Base-by-base conservation (phyloP, 1,140 invertebrate species). In the Eumeta japonica region DNA sequence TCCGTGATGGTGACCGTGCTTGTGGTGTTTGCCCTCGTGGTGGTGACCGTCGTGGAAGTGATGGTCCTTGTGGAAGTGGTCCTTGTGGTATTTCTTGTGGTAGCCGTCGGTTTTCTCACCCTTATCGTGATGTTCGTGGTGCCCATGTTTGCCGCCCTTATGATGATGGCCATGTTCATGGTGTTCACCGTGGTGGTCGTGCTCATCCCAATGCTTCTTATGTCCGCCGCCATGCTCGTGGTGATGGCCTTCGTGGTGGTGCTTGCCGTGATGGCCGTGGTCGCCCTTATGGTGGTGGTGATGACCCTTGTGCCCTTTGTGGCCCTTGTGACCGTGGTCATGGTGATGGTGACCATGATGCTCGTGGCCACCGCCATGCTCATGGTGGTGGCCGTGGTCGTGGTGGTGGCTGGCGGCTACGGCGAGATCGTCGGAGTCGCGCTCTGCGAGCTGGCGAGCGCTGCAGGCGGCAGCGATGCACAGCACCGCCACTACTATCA, bases 61-160 rank as follows among this genome's bases (percentile, higher is more conserved):
- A 40, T 85, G 84, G 39, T 85, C 79, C 50, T 86, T 87, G 51
- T 85, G 84, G 59, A 76, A 86, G 52, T 86, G 83, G 60, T 87
- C 84, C 37, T 84, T 58, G 47, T 87, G 85, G 54, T 86, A 81
- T 1, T 85, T 76, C 45, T 85, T 82, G 52, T 86, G 84, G 43
- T 81, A 80, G 15, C 81, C 81, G 45, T 83, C 80, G 35, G 79
- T 81, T 63, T 78, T 78, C 57, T 83, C 81, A 1, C 81, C 82
- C 57, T 83, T 84, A 31, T 83, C 80, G 63, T 81, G 81, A 33
- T 71, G 70, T 38, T 82, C 80, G 42, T 81, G 78, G 45, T 84
- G 79, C 7, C 77, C 79, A 59, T 79, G 83, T 52, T 79, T 80
- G 33, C 75, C 75, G 12, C 81, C 83, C 50, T 85, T 82, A 46